Conservation (phyloP, 1,140 invertebrate species). For the Dryas iulia region DNA sequence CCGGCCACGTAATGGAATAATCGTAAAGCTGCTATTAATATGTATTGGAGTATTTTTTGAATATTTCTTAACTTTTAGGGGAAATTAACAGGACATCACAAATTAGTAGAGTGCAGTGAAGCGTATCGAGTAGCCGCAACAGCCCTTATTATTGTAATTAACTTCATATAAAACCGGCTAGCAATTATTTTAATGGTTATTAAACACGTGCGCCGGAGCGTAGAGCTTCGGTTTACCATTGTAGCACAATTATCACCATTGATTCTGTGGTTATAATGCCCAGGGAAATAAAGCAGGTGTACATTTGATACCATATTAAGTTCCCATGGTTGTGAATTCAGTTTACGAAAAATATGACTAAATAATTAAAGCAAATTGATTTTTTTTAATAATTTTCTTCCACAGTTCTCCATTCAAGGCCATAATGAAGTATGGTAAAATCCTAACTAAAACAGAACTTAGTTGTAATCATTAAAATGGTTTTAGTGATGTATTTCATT, state of each 20-base stretch:
- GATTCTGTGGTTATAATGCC: conserved; percentile 60
- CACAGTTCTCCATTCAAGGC: background rate
- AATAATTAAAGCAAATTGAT: background rate
- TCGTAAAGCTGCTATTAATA: too few relatives aligned
- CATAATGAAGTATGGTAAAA: background rate
- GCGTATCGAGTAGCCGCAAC: conserved; percentile 55
- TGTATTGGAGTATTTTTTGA: background rate
- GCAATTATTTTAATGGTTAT: conserved; percentile 72
- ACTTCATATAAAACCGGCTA: conserved; percentile 70
- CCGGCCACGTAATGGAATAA: too few relatives aligned
- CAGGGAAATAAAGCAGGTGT: conserved; percentile 50
- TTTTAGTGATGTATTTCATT: too few relatives aligned
- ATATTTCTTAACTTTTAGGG: conserved; percentile 12
- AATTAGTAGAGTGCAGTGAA: conserved; percentile 65
- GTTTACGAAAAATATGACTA: background rate
- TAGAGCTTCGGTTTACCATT: conserved; percentile 54
- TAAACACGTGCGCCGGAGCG: conserved; percentile 68
- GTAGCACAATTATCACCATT: conserved; percentile 72
- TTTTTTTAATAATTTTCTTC: background rate
- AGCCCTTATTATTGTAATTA: conserved; percentile 70
- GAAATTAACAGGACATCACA: conserved; percentile 63
- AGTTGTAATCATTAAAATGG: background rate
- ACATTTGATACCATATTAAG: conserved; percentile 24
- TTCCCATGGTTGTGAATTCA: conserved; percentile 44
- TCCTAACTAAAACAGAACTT: background rate